Evolutionary conservation across 2,797 vertebrate genomes (phyloP).

Genomic region (Tenualosa ilisha): DNA sequence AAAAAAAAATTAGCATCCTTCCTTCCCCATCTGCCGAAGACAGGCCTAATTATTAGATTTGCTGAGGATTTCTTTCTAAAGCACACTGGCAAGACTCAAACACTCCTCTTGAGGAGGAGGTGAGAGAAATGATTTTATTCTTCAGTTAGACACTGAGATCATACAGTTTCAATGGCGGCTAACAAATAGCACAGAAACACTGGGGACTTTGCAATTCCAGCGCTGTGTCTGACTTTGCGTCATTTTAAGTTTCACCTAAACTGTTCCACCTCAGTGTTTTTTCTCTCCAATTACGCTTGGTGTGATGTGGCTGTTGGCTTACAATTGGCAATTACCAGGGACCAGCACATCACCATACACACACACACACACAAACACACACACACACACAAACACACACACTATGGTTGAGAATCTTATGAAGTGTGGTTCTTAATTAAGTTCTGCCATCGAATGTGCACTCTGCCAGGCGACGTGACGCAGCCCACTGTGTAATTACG

Average conservation of each 20-base stretch:
- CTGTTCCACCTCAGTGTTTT: neutral
- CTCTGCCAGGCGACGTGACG: neutral
- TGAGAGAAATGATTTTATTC: neutral
- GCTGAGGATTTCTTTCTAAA: neutral
- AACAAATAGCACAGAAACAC: neutral
- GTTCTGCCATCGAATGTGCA: constrained; percentile 32
- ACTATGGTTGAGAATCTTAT: constrained; percentile 33
- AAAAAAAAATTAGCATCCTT: neutral
- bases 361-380: neutral
- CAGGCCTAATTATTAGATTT: neutral
- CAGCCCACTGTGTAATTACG: constrained; percentile 10
- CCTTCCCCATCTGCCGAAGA: neutral
- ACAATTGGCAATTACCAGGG: constrained; percentile 40
- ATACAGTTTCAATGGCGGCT: neutral
- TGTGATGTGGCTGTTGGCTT: constrained; percentile 33
- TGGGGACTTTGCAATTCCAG: neutral
- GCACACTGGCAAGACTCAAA: neutral
- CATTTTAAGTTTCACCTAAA: neutral
- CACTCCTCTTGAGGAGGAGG: neutral
- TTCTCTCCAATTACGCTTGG: constrained; percentile 19
- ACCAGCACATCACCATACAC: constrained; percentile 35
- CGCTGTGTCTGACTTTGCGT: neutral
- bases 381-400: neutral
- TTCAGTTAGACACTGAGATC: neutral
- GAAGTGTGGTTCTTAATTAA: constrained; percentile 46